Evolutionary conservation across 2,113 vertebrate species (phyloP), one percentile per base, ranked within the genome.

Genomic region (Nanger granti): DNA sequence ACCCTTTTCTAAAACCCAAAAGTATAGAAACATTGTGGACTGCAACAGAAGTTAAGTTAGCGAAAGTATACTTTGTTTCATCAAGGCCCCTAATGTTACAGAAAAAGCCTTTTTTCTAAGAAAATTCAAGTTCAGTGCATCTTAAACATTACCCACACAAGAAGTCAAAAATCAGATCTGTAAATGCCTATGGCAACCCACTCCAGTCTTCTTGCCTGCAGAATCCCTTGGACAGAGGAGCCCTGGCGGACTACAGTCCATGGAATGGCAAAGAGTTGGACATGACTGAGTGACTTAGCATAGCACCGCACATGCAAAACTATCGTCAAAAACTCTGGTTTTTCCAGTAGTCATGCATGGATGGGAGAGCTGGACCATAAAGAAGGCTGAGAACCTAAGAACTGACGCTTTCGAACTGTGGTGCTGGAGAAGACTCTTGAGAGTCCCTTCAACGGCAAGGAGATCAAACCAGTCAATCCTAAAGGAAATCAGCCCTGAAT

Each of bases 51-150:
- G 24, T 11, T 8, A 49, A 59, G 84, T 8, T 83, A 76, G 60
- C 31, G 79, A 84, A 90, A 89, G 47, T 17, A 57, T 1, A 47
- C 9, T 11, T 13, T 26, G 2, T n/a, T 84, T 93, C 73, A 90
- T 37, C 5, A 49, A 94, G 59, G 34, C 80, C 69, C 29, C 24
- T 95, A 69, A 26, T 89, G 29, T 37, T 88, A 3, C 44, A 79
- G 86, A 73, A 86, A 41, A 69, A 76, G 14, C 34, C 41, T 76
- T 62, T 31, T 29, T 7, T 20, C 29, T 86, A 93, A 92, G 57
- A 95, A 96, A 95, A 93, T n/a, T n/a, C 41, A 83, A 93, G 22
- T 49, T 92, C 31, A 49, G 8, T 52, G 29, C 37, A 64, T 83
- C 20, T 93, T 76, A 93, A 91, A 66, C 7, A 88, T 83, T 20